These are phyloP conservation scores for Austrofundulus limnaeus DNA, from an alignment of 2,113 vertebrate genomes.

Conservation along the genomic window DNA sequence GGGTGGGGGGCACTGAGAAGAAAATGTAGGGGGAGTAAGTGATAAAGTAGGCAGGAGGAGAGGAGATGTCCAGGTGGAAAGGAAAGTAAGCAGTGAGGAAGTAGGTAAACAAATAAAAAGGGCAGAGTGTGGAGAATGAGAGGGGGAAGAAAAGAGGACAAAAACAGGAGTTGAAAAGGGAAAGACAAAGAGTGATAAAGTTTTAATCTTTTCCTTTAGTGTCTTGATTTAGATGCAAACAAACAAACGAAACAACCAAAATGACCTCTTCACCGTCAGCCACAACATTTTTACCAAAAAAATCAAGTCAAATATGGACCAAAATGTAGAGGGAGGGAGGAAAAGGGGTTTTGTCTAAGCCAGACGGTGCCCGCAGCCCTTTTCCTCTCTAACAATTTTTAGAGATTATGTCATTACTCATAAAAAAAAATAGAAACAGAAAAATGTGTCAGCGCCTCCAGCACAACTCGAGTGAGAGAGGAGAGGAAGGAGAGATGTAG, in stretches of 20 bases:
- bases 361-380: slow-evolving; percentile 65
- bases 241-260: slow-evolving; percentile 18
- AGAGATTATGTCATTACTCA: slow-evolving; percentile 71
- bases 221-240: not conserved
- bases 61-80: not conserved
- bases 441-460: slow-evolving; percentile 55
- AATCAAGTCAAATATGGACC: slow-evolving; percentile 34
- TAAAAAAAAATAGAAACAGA: slow-evolving; percentile 36
- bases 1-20: slow-evolving; percentile 10
- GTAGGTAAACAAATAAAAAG: slow-evolving; percentile 12
- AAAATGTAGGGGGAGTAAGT: slow-evolving; percentile 11
- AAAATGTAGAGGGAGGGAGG: slow-evolving; percentile 27
- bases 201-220: not conserved
- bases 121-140: not conserved
- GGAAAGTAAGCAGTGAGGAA: slow-evolving; percentile 10
- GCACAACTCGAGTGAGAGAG: slow-evolving; percentile 35
- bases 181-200: slow-evolving; percentile 6
- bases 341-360: slow-evolving; percentile 50
- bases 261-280: slow-evolving; percentile 45
- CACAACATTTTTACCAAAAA: slow-evolving; percentile 42
- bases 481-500: slow-evolving; percentile 14
- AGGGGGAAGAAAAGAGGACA: not conserved
- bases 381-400: slow-evolving; percentile 68
- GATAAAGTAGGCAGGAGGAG: slow-evolving; percentile 36
- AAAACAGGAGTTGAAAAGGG: slow-evolving; percentile 5